phyloP scores from a whole-genome alignment of 2,113 vertebrate genomes.

The Tragelaphus scriptus region DNA sequence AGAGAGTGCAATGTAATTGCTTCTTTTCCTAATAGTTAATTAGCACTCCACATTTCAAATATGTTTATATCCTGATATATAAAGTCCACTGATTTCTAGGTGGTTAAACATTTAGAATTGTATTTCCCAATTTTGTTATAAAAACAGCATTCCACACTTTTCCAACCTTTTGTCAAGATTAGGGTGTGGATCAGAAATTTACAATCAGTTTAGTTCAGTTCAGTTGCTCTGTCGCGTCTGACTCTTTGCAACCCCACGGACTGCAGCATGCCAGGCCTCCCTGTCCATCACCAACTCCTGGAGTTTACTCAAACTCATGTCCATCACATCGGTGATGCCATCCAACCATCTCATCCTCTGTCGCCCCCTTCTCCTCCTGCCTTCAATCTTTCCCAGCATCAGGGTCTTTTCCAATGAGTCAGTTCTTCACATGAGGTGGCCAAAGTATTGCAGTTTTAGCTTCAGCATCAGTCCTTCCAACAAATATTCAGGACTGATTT shows the following conservation, averaged over 20 bases:
- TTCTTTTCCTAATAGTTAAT: background rate
- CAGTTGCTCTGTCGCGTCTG: background rate
- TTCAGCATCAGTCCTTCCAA: background rate
- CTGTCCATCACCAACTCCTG: background rate
- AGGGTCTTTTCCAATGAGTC: background rate
- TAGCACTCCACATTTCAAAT: background rate
- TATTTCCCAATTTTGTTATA: background rate
- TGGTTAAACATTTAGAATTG: background rate
- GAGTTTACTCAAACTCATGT: background rate
- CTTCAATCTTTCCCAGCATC: background rate
- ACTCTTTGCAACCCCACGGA: background rate
- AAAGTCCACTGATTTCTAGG: background rate
- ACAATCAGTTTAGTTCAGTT: background rate
- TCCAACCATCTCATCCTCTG: background rate
- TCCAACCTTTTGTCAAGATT: background rate
- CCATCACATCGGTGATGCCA: background rate
- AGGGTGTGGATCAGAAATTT: background rate
- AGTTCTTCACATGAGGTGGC: background rate
- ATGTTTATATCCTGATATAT: background rate
- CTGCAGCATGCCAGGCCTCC: background rate
- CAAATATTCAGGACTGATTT: background rate
- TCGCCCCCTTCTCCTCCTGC: background rate
- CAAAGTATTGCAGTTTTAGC: background rate
- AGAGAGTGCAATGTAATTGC: background rate
- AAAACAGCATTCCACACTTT: background rate